Conservation (phyloP, 2,113 vertebrate species). For the Naja naja region DNA sequence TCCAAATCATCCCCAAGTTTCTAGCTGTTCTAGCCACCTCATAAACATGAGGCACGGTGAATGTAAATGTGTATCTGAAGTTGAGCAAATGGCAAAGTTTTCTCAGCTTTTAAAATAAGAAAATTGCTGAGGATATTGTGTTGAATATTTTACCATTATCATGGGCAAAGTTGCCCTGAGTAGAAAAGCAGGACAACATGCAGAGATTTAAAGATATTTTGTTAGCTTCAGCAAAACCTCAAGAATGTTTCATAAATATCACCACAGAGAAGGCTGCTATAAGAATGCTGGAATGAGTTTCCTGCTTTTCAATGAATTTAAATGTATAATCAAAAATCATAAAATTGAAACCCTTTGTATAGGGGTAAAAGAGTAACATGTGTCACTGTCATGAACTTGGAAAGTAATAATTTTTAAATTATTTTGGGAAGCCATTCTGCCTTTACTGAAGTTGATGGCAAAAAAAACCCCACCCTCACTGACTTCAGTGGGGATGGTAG, state of each 20-base stretch:
- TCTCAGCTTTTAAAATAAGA: constrained; percentile 24
- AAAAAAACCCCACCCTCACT: neutral
- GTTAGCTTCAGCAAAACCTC: constrained; percentile 51
- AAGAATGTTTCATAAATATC: constrained; percentile 49
- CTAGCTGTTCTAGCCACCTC: neutral
- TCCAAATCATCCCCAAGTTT: neutral
- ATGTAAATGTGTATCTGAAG: constrained; percentile 1
- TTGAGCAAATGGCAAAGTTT: neutral
- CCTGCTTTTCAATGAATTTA: constrained; percentile 45
- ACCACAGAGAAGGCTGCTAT: constrained; percentile 13
- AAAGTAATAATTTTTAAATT: constrained; percentile 44
- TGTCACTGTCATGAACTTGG: constrained; percentile 4
- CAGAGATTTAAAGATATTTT: constrained; percentile 30
- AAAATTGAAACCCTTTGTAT: constrained; percentile 30
- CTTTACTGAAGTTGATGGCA: constrained; percentile 15
- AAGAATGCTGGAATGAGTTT: constrained; percentile 38
- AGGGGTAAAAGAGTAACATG: constrained; percentile 19
- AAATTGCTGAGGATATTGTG: constrained; percentile 33
- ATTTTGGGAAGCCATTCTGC: constrained; percentile 22
- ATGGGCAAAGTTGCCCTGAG: neutral
- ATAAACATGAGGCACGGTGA: constrained; percentile 29
- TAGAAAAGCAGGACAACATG: constrained; percentile 34
- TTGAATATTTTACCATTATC: constrained; percentile 40
- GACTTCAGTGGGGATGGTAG: constrained; percentile 12
- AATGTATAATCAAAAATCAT: constrained; percentile 36